These are phyloP conservation scores for Rhizomys pruinosus DNA, from an alignment of 2,113 vertebrate genomes.

Conservation along the genomic window DNA sequence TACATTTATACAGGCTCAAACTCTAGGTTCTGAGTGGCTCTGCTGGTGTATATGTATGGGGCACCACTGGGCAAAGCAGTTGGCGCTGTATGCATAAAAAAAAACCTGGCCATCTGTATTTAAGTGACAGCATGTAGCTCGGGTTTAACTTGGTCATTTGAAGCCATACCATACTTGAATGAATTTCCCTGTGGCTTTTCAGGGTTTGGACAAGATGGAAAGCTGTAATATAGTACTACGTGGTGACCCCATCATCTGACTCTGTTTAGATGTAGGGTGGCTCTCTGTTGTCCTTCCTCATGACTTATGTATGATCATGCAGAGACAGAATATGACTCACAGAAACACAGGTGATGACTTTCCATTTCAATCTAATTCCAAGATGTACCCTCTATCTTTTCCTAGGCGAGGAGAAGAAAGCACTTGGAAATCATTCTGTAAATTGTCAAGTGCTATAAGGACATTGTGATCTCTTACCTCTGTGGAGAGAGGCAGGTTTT, in stretches of 20 bases:
- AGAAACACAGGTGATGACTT: not conserved
- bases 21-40: slow-evolving; percentile 39
- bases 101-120: slow-evolving; percentile 62
- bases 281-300: not conserved
- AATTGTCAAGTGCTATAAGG: not conserved
- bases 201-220: not conserved
- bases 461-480: too few relatives aligned
- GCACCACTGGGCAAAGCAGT: slow-evolving; percentile 2
- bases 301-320: not conserved
- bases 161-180: slow-evolving; percentile 11
- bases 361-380: not conserved
- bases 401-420: not conserved
- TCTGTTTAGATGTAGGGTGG: not conserved
- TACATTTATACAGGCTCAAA: slow-evolving; percentile 67
- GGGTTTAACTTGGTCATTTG: slow-evolving; percentile 59
- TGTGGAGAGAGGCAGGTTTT: not conserved
- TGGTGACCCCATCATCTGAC: not conserved
- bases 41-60: slow-evolving; percentile 45
- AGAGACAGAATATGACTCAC: not conserved
- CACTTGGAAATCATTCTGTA: not conserved
- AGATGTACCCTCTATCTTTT: not conserved
- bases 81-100: slow-evolving; percentile 51
- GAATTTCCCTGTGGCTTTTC: slow-evolving; percentile 1
- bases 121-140: slow-evolving; percentile 63
- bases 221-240: not conserved